These are phyloP conservation scores for Erythrolamprus reginae DNA, from an alignment of 2,113 vertebrate genomes.

Conservation along the genomic window DNA sequence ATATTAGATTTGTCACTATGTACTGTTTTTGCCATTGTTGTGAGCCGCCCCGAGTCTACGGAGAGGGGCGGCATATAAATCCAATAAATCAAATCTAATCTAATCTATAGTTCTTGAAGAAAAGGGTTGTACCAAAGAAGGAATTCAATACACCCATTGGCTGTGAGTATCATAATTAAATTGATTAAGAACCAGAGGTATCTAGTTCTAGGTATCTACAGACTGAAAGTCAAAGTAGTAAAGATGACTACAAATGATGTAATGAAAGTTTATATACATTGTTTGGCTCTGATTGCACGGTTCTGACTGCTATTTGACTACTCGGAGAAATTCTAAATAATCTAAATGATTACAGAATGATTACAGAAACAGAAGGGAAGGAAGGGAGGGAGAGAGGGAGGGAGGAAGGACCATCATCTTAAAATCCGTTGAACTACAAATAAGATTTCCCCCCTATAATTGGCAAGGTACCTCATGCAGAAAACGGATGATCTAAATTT, in stretches of 20 bases:
- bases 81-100: too few relatives aligned
- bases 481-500: background rate
- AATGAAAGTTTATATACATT: background rate
- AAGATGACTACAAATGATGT: background rate
- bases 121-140: background rate
- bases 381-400: background rate
- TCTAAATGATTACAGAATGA: background rate
- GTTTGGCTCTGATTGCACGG: background rate
- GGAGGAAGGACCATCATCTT: background rate
- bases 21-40: too few relatives aligned
- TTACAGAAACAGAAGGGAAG: background rate
- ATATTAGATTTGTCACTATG: too few relatives aligned
- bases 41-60: too few relatives aligned
- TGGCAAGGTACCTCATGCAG: constrained; percentile 1
- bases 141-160: too few relatives aligned
- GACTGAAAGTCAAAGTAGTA: background rate
- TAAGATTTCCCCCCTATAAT: background rate
- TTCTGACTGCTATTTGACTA: background rate
- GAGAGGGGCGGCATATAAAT: too few relatives aligned
- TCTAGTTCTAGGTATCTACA: background rate
- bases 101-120: background rate
- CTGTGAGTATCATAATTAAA: background rate
- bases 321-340: background rate
- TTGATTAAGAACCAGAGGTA: background rate
- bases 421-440: background rate